These are phyloP conservation scores for Macrocentrus cingulum DNA, from an alignment of 1,140 invertebrate species.

Conservation along the genomic window DNA sequence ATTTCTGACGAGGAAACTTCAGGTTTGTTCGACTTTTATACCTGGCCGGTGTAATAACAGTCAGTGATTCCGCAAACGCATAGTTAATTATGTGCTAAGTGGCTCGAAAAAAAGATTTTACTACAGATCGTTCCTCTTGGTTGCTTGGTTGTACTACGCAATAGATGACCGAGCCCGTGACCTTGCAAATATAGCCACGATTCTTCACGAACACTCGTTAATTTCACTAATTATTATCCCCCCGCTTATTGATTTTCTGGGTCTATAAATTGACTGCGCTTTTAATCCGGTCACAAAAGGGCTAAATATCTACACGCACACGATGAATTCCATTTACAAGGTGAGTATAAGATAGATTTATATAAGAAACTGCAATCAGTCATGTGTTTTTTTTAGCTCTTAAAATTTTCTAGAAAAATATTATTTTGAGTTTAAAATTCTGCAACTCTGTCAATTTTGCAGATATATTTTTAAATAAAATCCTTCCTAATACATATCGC, in stretches of 20 bases:
- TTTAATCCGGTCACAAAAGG: not conserved
- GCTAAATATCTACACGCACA: not conserved
- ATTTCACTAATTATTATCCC: not conserved
- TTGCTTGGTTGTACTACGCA: not conserved
- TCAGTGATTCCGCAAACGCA: constrained; percentile 1
- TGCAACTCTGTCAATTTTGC: too few relatives aligned
- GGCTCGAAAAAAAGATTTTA: constrained; percentile 10
- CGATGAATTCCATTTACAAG: not conserved
- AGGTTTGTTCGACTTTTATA: constrained; percentile 2
- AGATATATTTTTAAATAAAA: too few relatives aligned
- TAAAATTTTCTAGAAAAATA: too few relatives aligned
- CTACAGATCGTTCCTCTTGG: constrained; percentile 8
- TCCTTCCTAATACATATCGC: too few relatives aligned
- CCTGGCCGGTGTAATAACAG: not conserved
- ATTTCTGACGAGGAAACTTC: not conserved
- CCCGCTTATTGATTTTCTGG: not conserved
- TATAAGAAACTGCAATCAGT: not conserved
- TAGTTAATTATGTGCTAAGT: constrained; percentile 20
- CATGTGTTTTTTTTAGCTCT: not conserved
- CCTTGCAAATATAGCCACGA: not conserved
- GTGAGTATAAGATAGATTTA: not conserved
- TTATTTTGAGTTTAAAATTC: too few relatives aligned
- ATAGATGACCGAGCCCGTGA: not conserved
- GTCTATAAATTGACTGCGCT: not conserved
- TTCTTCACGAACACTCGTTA: constrained; percentile 4